These are phyloP conservation scores for Halcyon leucocephala DNA, from an alignment of 2,797 vertebrate species.

Conservation along the genomic window DNA sequence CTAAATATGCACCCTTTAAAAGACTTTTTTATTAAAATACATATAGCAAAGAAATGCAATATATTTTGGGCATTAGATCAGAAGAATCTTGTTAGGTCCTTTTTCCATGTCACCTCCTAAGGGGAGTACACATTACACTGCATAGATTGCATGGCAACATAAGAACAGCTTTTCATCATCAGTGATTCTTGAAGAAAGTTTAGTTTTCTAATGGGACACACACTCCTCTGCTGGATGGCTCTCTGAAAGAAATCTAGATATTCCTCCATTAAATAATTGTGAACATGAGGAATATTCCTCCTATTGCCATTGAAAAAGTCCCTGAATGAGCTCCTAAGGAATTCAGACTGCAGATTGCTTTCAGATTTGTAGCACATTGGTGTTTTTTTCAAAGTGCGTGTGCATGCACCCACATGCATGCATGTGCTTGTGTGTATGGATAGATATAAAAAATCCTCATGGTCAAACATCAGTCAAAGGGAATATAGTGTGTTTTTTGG, in stretches of 20 bases:
- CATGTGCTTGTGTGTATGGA: fast-evolving
- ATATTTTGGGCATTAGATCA: conserved; percentile 54
- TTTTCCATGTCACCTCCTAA: conserved; percentile 22
- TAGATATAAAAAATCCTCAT: background rate
- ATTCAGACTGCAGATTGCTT: background rate
- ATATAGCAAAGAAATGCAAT: conserved; percentile 17
- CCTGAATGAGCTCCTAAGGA: background rate
- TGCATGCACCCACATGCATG: fast-evolving
- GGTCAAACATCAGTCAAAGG: background rate
- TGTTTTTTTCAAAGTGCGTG: background rate
- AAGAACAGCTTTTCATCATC: conserved; percentile 31
- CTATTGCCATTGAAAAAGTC: background rate
- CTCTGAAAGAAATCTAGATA: conserved; percentile 39
- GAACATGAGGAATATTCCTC: background rate
- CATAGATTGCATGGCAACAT: conserved; percentile 4
- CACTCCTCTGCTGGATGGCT: background rate
- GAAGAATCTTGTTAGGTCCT: conserved; percentile 15
- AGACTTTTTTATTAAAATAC: background rate
- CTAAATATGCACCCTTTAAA: conserved; percentile 3
- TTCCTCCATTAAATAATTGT: conserved; percentile 25
- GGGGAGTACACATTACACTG: background rate
- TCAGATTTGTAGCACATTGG: background rate
- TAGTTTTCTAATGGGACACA: background rate
- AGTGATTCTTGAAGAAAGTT: background rate
- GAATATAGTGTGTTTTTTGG: conserved; percentile 19